A percentile compares a stretch with the other conserved stretches of the same genome.
These are phyloP conservation scores for Leptatherina wallacei DNA, from an alignment of 2,797 vertebrate genomes.

Conservation along the genomic window DNA sequence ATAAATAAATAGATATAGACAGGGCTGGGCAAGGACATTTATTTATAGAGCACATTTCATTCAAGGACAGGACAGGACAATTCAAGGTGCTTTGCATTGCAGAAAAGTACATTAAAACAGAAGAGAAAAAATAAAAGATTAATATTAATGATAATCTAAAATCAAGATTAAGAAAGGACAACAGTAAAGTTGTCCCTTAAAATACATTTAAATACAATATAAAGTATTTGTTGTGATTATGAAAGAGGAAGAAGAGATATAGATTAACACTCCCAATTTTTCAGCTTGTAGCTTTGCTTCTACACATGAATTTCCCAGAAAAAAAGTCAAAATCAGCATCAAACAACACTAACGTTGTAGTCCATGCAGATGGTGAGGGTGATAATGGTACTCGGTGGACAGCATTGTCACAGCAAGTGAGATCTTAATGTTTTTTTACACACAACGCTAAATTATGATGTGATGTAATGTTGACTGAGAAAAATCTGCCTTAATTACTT, in stretches of 20 bases:
- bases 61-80: too few relatives aligned
- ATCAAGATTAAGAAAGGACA: too few relatives aligned
- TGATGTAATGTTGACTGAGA: not conserved
- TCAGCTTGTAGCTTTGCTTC: not conserved
- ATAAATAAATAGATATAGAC: too few relatives aligned
- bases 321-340: not conserved
- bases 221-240: not conserved
- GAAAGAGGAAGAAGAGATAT: not conserved
- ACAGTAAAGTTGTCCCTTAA: too few relatives aligned
- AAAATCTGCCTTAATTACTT: conserved; percentile 13
- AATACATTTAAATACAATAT: too few relatives aligned
- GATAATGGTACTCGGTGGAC: conserved; percentile 1
- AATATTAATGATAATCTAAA: too few relatives aligned
- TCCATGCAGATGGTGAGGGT: not conserved
- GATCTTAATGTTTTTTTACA: not conserved
- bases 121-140: too few relatives aligned
- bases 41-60: too few relatives aligned
- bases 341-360: not conserved
- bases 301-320: not conserved
- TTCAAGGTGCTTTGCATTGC: too few relatives aligned
- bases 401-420: not conserved
- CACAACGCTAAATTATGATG: conserved; percentile 13
- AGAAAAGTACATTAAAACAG: too few relatives aligned
- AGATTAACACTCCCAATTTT: not conserved
- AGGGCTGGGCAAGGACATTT: too few relatives aligned